Conservation (phyloP, 2,797 vertebrate species). For the Melanotaenia pygmaea region DNA sequence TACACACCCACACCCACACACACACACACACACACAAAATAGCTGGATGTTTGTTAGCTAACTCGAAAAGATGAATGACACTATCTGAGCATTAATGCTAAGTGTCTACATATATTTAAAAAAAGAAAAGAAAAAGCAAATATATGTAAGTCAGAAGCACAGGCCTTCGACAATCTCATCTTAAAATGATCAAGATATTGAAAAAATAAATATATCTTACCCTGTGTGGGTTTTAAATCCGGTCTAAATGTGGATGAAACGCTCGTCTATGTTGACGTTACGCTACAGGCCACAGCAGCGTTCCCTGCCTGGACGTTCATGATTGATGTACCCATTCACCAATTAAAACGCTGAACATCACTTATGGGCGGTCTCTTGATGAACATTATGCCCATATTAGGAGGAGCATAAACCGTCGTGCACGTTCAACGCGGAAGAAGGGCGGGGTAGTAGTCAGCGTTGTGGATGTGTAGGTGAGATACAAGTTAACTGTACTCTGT, state of each 20-base stretch:
- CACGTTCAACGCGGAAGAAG: not conserved
- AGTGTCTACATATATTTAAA: not conserved
- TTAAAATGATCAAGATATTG: not conserved
- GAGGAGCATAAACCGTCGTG: conserved; percentile 5
- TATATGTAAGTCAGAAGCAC: not conserved
- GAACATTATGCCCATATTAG: conserved; percentile 53
- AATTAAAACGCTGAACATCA: conserved; percentile 37
- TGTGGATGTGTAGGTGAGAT: not conserved
- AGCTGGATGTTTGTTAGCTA: conserved; percentile 7
- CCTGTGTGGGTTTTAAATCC: conserved; percentile 47
- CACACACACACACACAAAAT: not conserved
- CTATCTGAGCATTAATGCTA: not conserved
- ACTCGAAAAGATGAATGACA: conserved; percentile 22
- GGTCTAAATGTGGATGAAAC: conserved; percentile 18
- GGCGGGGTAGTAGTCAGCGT: not conserved
- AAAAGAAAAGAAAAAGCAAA: not conserved
- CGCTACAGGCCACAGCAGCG: conserved; percentile 13
- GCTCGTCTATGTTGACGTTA: conserved; percentile 40
- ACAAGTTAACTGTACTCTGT: not conserved
- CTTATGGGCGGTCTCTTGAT: conserved; percentile 13
- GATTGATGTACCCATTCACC: conserved; percentile 41
- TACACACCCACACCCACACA: no score
- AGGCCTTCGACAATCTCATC: not conserved
- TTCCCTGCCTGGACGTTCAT: not conserved
- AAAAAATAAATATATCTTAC: conserved; percentile 56